A percentile compares a stretch with the other conserved stretches of the same genome.
These are phyloP conservation scores for Sesia apiformis DNA, from an alignment of 2,888 invertebrate genomes.

Conservation along the genomic window DNA sequence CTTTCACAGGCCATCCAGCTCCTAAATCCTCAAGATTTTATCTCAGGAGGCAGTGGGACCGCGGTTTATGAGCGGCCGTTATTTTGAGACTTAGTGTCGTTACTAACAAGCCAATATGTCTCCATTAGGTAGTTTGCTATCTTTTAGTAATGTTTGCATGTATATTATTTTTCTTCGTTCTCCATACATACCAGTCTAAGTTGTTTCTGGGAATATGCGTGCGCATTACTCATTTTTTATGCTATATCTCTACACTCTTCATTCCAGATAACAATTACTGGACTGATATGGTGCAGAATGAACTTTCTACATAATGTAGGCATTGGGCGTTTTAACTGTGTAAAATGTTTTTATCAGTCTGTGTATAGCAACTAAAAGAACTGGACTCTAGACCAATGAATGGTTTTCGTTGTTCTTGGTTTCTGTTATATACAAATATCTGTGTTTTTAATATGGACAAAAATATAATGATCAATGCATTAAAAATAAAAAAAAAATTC, in stretches of 20 bases:
- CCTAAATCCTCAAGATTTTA: background rate
- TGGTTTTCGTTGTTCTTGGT: too few relatives aligned
- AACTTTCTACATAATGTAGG: background rate
- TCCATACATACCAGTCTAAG: background rate
- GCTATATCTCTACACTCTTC: background rate
- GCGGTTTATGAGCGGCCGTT: background rate
- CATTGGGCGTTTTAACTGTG: too few relatives aligned
- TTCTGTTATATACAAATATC: too few relatives aligned
- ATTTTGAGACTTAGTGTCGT: background rate
- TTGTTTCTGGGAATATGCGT: background rate
- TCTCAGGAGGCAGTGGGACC: background rate
- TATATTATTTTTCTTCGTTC: background rate
- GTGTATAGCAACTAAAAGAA: too few relatives aligned
- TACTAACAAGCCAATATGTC: slow-evolving; percentile 1
- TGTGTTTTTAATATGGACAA: too few relatives aligned
- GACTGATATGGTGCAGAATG: background rate
- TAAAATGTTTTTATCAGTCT: too few relatives aligned
- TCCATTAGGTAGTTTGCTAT: background rate
- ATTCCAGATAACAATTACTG: background rate
- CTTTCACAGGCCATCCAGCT: background rate
- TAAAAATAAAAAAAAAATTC: too few relatives aligned
- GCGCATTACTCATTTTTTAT: background rate
- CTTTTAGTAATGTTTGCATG: background rate
- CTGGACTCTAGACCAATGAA: too few relatives aligned
- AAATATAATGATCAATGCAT: too few relatives aligned